Percentiles rank a stretch among this genome's conserved stretches.
These are phyloP conservation scores for Physocephala rufipes DNA, from an alignment of 2,888 invertebrate genomes.

Conservation along the genomic window DNA sequence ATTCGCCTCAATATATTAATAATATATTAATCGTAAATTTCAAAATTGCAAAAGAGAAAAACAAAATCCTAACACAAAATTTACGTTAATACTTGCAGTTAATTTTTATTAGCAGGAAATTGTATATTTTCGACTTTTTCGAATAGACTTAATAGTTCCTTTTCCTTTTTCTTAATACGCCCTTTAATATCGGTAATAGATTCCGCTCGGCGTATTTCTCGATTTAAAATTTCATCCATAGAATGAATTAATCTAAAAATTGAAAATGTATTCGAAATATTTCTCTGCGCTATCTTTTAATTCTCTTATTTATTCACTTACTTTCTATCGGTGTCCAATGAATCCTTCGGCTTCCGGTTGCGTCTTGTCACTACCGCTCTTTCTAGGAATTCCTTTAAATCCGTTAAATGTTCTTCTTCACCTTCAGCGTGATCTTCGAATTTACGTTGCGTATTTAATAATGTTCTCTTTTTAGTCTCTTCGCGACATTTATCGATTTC, in stretches of 20 bases:
- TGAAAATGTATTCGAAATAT: neutral
- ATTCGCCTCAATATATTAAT: no score
- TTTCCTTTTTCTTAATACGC: constrained; percentile 57
- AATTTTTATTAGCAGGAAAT: constrained; percentile 32
- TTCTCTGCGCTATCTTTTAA: constrained; percentile 12
- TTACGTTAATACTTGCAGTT: neutral
- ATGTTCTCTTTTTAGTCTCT: constrained; percentile 43
- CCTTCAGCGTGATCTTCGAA: constrained; percentile 52
- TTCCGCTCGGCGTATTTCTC: constrained; percentile 52
- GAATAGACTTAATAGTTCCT: constrained; percentile 56
- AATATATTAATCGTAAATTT: no score
- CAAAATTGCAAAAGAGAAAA: no score
- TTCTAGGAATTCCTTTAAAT: constrained; percentile 56
- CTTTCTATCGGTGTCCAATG: constrained; percentile 18
- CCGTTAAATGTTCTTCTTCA: constrained; percentile 56
- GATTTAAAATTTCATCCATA: constrained; percentile 56
- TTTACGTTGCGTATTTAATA: constrained; percentile 47
- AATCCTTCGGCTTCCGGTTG: constrained; percentile 35
- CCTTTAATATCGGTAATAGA: constrained; percentile 54
- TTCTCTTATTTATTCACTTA: constrained; percentile 14
- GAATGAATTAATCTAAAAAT: constrained; percentile 48
- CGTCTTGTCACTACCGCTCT: constrained; percentile 53
- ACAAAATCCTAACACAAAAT: no score
- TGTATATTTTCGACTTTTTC: constrained; percentile 47
- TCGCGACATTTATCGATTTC: constrained; percentile 50